These are phyloP conservation scores for Leptopterna dolabrata DNA, from an alignment of 2,888 invertebrate species.

Conservation along the genomic window DNA sequence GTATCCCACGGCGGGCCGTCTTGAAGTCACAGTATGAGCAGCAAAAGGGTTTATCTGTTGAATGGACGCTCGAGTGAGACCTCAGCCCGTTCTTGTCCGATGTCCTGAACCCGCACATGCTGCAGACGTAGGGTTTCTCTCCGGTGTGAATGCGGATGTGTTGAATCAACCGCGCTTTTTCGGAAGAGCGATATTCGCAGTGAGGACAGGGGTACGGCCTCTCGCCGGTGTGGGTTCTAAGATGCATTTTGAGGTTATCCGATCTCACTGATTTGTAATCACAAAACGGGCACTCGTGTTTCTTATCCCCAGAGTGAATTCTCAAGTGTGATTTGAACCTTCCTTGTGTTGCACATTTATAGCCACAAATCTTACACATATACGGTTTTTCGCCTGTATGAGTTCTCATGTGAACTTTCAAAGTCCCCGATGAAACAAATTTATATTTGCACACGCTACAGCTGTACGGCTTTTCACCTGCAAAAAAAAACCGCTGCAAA, in stretches of 20 bases:
- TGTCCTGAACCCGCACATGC: constrained; percentile 32
- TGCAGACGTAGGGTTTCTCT: constrained; percentile 55
- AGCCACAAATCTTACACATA: not conserved
- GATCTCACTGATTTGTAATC: constrained; percentile 12
- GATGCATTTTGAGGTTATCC: constrained; percentile 45
- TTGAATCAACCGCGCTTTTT: not conserved
- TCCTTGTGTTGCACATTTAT: not conserved
- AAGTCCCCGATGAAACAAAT: not conserved
- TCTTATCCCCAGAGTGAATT: constrained; percentile 18
- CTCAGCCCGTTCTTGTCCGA: constrained; percentile 40
- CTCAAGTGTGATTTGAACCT: not conserved
- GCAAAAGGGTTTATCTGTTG: not conserved
- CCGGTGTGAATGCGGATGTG: not conserved
- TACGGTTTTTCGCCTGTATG: constrained; percentile 12
- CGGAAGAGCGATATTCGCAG: constrained; percentile 36
- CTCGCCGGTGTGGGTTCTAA: constrained; percentile 44
- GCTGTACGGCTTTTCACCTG: not conserved
- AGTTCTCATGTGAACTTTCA: constrained; percentile 3
- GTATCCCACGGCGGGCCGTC: not conserved
- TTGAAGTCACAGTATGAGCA: constrained; percentile 9
- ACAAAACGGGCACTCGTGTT: constrained; percentile 23
- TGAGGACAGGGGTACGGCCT: constrained; percentile 48
- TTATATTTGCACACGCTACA: not conserved
- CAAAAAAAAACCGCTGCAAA: too few species aligned
- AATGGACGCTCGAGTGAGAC: constrained; percentile 35